Conservation (phyloP, 1,140 invertebrate species). For the Zeugodacus cucurbitae region DNA sequence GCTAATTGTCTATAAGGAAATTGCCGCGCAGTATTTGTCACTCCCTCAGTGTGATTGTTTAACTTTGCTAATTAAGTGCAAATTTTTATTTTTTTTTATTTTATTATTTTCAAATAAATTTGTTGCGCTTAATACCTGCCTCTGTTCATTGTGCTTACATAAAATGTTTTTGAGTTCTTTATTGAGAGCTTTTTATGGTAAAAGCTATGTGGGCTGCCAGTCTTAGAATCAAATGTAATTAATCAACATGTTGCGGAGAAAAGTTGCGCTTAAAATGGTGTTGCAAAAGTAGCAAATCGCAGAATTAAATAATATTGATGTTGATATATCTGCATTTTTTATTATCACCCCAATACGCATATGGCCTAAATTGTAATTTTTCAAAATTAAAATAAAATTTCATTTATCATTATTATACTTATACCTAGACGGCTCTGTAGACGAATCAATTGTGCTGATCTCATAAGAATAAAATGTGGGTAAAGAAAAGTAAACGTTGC, state of each 20-base stretch:
- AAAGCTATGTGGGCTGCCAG: background rate
- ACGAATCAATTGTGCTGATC: background rate
- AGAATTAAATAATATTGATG: background rate
- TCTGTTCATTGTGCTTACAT: background rate
- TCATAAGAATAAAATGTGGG: background rate
- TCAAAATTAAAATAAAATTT: background rate
- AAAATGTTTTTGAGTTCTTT: constrained; percentile 1
- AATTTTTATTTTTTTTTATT: background rate
- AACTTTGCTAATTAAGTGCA: background rate
- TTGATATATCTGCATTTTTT: background rate
- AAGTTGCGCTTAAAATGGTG: background rate
- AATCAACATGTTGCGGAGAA: background rate
- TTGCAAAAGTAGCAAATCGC: constrained; percentile 6
- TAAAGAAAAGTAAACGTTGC: background rate
- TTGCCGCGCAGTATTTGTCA: background rate
- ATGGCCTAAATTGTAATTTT: background rate
- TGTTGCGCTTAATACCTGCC: background rate
- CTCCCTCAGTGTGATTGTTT: background rate
- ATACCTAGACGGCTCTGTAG: background rate
- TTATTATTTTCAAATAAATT: background rate
- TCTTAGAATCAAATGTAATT: constrained; percentile 17
- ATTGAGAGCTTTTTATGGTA: constrained; percentile 22
- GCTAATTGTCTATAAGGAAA: background rate
- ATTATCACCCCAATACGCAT: too few relatives aligned
- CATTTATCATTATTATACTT: background rate